Evolutionary conservation across 2,797 vertebrate species (phyloP), one percentile per base, ranked within the genome.

Genomic region (Poecilia gillii): DNA sequence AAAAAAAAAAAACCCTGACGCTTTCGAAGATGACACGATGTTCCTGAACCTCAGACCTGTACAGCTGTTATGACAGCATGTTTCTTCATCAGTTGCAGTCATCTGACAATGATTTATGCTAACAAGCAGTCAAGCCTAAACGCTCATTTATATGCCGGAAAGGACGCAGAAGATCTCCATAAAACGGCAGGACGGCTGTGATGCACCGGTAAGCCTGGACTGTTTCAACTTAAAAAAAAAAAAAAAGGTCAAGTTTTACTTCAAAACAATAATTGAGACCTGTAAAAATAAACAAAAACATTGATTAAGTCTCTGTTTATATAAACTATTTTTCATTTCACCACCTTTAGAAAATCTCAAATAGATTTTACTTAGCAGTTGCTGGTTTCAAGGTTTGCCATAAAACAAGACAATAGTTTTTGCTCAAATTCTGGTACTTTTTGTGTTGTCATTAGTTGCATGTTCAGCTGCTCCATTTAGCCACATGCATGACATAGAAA

Each of bases 71-170:
- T 74, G 73, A 75, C 74, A 80, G 74, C 49, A 25, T 47, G 51
- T 77, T 49, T 70, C 75, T 77, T 81, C 51, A 74, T 81, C 75
- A 66, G 41, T 81, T 51, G 53, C 33, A 49, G 33, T 73, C 82
- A 82, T 76, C 77, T 87, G 85, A 89, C 81, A 75, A 62, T 80
- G 78, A 83, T 88, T 85, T 78, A 84, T 81, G 41, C 31, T 64
- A 81, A 78, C 33, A 33, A 82, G 74, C 49, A 66, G 73, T 74
- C 46, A 78, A 74, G 43, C 78, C 46, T 78, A 78, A 84, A 80
- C 85, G 82, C 51, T 84, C 49, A 11, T 74, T 79, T 80, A 76
- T 64, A 78, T 73, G 72, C 70, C 62, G 49, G 70, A 75, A 47
- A 41, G 31, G 28, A 79, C 23, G 85, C 66, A 62, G 33, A 25